Evolutionary conservation across 2,113 vertebrate genomes (phyloP).

Genomic region (Indicator indicator): DNA sequence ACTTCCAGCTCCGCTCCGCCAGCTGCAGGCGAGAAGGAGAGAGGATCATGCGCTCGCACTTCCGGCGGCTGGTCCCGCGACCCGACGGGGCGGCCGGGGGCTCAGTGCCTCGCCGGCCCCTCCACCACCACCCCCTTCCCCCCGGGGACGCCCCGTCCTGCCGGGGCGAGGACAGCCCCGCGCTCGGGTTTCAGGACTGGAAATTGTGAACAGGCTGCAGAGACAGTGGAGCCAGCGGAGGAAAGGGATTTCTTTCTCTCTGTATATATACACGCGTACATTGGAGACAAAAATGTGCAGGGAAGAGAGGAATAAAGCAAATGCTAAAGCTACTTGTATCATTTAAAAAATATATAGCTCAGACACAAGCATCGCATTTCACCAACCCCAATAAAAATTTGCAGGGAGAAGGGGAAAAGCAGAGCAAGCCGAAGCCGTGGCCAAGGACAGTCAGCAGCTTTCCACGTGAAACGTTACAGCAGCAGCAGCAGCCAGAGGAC

Average conservation of each 20-base stretch:
- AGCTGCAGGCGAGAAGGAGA: conserved; percentile 68
- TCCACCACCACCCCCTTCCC: neutral
- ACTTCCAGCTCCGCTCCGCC: conserved; percentile 77
- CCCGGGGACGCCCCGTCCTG: neutral
- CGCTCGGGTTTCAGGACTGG: neutral
- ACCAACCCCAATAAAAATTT: conserved; percentile 52
- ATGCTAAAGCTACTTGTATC: conserved; percentile 13
- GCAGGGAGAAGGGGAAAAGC: conserved; percentile 29
- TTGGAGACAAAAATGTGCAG: neutral
- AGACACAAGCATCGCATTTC: conserved; percentile 61
- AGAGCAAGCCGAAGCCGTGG: conserved; percentile 39
- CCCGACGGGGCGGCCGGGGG: neutral
- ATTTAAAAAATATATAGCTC: neutral
- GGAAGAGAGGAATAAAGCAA: neutral
- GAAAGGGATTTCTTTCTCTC: neutral
- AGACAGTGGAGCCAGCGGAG: neutral
- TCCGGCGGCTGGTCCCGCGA: neutral
- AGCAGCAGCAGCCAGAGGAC: neutral
- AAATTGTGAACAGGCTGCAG: neutral
- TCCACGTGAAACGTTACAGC: conserved; percentile 50
- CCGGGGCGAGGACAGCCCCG: neutral
- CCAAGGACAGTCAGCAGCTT: conserved; percentile 57
- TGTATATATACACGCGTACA: neutral
- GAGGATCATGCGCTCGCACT: conserved; percentile 27
- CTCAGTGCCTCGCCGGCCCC: neutral